Percentiles rank a stretch among this genome's conserved stretches.
Evolutionary conservation across 2,113 vertebrate species (phyloP).

Genomic region (Microtus pennsylvanicus): DNA sequence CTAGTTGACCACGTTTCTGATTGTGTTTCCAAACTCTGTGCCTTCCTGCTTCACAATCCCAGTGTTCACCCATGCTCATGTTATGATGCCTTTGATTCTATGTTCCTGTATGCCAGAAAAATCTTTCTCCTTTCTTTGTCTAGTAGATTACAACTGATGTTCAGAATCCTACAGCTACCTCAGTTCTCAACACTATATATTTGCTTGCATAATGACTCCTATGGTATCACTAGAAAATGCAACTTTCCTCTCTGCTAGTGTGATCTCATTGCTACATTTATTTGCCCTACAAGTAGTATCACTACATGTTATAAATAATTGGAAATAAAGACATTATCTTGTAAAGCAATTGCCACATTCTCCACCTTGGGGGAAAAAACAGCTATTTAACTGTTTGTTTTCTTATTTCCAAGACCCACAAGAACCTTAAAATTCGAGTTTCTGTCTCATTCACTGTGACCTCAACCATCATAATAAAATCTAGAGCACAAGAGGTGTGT

Average conservation of each 20-base stretch:
- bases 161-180: background rate
- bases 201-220: background rate
- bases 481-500: background rate
- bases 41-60: background rate
- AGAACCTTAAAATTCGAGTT: background rate
- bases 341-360: background rate
- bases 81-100: background rate
- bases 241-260: background rate
- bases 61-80: background rate
- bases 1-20: background rate
- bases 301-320: background rate
- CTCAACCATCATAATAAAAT: background rate
- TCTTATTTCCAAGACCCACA: background rate
- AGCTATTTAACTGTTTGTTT: background rate
- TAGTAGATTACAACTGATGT: background rate
- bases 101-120: background rate
- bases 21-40: background rate
- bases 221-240: background rate
- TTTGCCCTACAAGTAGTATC: background rate
- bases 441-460: background rate
- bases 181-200: background rate
- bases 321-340: background rate
- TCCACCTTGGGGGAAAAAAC: background rate
- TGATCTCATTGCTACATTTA: background rate
- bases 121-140: background rate